Percentiles rank a stretch among this genome's conserved stretches.
These are phyloP conservation scores for Odobenus rosmarus DNA, from an alignment of 2,113 vertebrate species.

Conservation along the genomic window DNA sequence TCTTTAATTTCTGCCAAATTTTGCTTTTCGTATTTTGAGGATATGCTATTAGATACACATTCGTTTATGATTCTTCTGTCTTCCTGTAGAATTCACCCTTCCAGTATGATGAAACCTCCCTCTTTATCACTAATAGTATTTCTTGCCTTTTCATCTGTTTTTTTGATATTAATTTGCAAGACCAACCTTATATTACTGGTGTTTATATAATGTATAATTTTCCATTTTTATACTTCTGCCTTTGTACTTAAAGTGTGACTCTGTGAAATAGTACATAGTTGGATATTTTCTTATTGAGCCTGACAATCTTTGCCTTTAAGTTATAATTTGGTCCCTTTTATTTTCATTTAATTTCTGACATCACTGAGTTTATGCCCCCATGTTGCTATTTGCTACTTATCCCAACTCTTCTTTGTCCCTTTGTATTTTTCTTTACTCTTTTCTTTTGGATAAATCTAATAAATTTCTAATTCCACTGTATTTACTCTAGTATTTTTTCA, in stretches of 20 bases:
- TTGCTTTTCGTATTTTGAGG: not conserved
- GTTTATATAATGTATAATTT: not conserved
- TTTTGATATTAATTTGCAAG: not conserved
- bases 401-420: not conserved
- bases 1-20: constrained; percentile 1
- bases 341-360: not conserved
- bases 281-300: not conserved
- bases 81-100: not conserved
- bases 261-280: not conserved
- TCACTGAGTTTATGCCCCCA: not conserved
- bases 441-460: not conserved
- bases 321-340: not conserved
- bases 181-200: not conserved
- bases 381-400: not conserved
- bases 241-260: not conserved
- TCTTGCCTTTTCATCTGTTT: not conserved
- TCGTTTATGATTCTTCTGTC: not conserved
- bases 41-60: not conserved
- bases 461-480: not conserved
- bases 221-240: not conserved
- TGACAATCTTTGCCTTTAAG: not conserved
- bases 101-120: not conserved
- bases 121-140: not conserved
- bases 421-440: not conserved
- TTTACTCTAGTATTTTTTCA: not conserved